These are phyloP conservation scores for Microtus richardsoni DNA, from an alignment of 2,113 vertebrate species.

Conservation along the genomic window DNA sequence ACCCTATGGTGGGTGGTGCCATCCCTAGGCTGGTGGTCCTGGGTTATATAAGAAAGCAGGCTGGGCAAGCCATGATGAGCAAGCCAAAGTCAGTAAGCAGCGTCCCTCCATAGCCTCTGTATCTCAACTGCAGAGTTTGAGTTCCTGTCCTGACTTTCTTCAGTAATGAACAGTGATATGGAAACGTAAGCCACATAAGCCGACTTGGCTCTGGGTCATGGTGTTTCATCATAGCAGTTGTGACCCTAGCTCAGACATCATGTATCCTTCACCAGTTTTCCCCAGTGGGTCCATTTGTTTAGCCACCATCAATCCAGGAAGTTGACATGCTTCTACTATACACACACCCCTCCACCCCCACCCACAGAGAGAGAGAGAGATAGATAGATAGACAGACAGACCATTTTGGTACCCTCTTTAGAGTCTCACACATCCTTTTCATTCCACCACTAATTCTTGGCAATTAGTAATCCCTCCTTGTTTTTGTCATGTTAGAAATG, in stretches of 20 bases:
- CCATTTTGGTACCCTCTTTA: background rate
- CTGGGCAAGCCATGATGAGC: background rate
- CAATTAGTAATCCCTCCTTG: background rate
- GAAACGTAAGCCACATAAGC: background rate
- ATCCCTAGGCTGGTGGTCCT: background rate
- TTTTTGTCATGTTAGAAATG: background rate
- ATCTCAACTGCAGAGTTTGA: background rate
- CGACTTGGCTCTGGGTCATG: background rate
- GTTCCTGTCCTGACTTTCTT: background rate
- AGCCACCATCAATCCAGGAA: background rate
- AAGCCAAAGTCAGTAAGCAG: background rate
- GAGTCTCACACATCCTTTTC: background rate
- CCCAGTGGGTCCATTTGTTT: background rate
- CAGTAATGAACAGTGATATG: background rate
- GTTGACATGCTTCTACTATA: background rate
- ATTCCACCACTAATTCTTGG: background rate
- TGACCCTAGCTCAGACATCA: background rate
- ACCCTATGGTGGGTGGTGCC: background rate
- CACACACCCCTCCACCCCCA: background rate
- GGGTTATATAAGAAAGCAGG: background rate
- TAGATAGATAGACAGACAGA: no score
- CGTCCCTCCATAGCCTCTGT: background rate
- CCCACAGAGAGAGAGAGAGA: background rate
- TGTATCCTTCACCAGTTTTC: background rate
- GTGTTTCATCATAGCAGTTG: background rate